phyloP scores from a whole-genome alignment of 2,888 invertebrate species.

The Rapana venosa region DNA sequence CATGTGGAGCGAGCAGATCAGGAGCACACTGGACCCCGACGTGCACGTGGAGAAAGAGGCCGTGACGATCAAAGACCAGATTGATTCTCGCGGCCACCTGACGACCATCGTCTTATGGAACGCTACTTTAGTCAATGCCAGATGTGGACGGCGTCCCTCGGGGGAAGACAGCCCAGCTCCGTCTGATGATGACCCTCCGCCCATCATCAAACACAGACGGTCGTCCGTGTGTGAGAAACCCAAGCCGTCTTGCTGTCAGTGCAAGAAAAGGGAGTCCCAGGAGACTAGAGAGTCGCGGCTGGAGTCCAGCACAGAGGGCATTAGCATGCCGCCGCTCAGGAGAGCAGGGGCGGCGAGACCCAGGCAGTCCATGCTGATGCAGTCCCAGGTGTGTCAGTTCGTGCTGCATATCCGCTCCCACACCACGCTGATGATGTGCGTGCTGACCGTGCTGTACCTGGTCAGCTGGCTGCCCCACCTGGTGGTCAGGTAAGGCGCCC shows the following conservation, averaged over 20 bases:
- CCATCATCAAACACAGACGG: no score
- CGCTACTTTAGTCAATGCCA: no score
- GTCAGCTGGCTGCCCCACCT: constrained; percentile 39
- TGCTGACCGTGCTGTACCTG: constrained; percentile 9
- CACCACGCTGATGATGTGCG: constrained; percentile 32
- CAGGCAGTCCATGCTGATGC: no score
- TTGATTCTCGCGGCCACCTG: background rate
- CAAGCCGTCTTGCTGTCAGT: no score
- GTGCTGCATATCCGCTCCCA: background rate
- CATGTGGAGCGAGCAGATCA: background rate
- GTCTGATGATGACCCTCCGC: no score
- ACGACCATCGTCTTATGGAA: background rate
- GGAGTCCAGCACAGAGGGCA: no score
- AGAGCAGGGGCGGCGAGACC: background rate
- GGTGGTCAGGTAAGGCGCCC: background rate
- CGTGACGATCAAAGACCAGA: background rate
- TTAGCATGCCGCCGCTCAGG: background rate
- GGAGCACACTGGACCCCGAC: no score
- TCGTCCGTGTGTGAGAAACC: no score
- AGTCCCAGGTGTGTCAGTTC: background rate
- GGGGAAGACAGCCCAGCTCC: no score
- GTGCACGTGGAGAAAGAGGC: background rate
- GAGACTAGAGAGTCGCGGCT: no score
- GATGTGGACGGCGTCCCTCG: no score
- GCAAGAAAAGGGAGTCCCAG: no score